Base-by-base conservation (phyloP, 2,888 invertebrate species). In the Stegana nigrithorax region DNA sequence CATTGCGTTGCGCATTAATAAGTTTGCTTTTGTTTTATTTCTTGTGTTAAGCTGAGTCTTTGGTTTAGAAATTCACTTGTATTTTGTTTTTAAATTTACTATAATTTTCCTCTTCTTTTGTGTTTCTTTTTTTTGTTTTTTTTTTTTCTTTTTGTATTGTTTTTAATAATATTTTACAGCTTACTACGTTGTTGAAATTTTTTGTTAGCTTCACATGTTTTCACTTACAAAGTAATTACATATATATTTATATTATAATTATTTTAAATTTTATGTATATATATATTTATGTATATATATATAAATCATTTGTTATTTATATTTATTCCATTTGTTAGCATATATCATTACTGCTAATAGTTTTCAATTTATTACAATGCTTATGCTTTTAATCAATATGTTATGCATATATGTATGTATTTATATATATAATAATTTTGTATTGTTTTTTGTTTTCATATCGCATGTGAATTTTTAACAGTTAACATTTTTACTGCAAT, bases 41-140 rank as follows among this genome's bases (percentile, higher is more conserved):
- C 55, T 51, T 27, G n/a, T 58, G 14, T 21, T 23, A 19, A 12
- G 19, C 45, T 78, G 78, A 77, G 78, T 77, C 76, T 78, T 78
- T 78, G 75, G 75, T 71, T 76, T 78, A 63, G 66, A 73, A 77
- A 71, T 72, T 73, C 73, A 73, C 74, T 72, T 67, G 69, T 73
- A 66, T 57, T 25, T 42, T 56, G 50, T 25, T 25, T 21, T 47
- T 45, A 59, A 62, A 44, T 45, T 55, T 62, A 47, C 58, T 64
- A 66, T 60, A 58, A 19, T 58, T 59, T 45, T 51, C n/a, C n/a
- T 5, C n/a, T 25, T 59, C 17, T 32, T 59, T 27, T 27, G n/a
- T 57, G 23, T 62, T n/a, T n/a, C n/a, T n/a, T n/a, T n/a, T n/a
- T 29, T 32, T 58, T 32, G 42, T 39, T 36, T n/a, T 5, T 36